Evolutionary conservation across 2,888 invertebrate species (phyloP), one percentile per base, ranked within the genome.

Genomic region (Tuberolachnus salignus): DNA sequence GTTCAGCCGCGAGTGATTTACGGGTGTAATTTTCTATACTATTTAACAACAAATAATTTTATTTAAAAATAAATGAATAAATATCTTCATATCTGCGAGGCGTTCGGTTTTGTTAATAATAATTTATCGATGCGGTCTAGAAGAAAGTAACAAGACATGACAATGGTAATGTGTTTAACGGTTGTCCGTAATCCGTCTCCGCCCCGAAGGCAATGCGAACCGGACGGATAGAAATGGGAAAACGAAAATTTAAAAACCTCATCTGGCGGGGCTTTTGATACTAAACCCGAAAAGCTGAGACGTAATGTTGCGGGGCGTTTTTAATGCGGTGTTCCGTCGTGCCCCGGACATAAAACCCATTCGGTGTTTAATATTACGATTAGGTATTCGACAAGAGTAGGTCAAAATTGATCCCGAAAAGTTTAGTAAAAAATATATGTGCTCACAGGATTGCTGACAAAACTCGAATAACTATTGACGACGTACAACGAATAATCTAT

Each of bases 241-340:
- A 51, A 61, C 49, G 34, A 51, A 16, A 49, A 72, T 61, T 49
- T 59, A 51, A 34, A 16, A 61, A 34, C n/a, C 3, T 13, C 23
- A 26, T 59, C 57, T 61, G 61, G n/a, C 34, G 34, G 49, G 19
- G 14, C 19, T 72, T 72, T 49, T 19, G 49, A 49, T 51, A 14
- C 3, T 61, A 72, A 34, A 59, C 26, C 61, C 8, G 23, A 72
- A 72, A 61, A 61, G 19, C 61, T 61, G 14, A 61, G 34, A 61
- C 10, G 34, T 34, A 21, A 61, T 34, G 21, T 72, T 61, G 49
- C 26, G 14, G n/a, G 59, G 26, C 46, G 46, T 71, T 72, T 59
- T 13, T 72, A 61, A 72, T 61, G 6, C 19, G 10, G 26, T 72
- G n/a, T 61, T 61, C 49, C 14, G 14, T 61, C 14, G 16, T 49